Conservation (phyloP, 2,797 vertebrate genomes). For the Sphenodon punctatus region DNA sequence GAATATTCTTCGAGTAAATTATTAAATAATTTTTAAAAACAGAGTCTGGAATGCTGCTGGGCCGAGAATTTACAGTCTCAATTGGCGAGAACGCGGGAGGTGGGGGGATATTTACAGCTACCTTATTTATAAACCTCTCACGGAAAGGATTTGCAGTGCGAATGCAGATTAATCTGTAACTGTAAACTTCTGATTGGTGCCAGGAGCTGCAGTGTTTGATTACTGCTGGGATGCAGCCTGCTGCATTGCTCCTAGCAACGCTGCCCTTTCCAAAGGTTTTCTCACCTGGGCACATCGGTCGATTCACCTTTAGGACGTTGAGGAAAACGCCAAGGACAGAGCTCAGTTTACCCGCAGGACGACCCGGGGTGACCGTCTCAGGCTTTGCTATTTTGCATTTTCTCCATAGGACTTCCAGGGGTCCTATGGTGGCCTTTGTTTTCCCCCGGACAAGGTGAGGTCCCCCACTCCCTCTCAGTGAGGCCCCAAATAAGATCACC, state of each 20-base stretch:
- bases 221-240: constrained; percentile 26
- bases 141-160: constrained; percentile 27
- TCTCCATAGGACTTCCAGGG: too few relatives aligned
- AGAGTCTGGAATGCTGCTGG: not conserved
- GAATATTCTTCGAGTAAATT: too few relatives aligned
- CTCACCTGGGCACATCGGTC: constrained; percentile 1
- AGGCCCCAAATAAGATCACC: too few relatives aligned
- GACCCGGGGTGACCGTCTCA: too few relatives aligned
- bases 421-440: too few relatives aligned
- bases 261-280: constrained; percentile 5
- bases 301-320: constrained; percentile 40
- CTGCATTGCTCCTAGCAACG: constrained; percentile 48
- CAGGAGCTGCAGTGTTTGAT: constrained; percentile 20
- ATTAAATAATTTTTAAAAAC: too few relatives aligned
- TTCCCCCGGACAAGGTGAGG: too few relatives aligned
- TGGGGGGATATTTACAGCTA: constrained; percentile 34
- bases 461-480: too few relatives aligned
- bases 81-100: not conserved
- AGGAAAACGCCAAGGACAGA: not conserved
- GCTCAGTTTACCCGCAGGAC: too few relatives aligned
- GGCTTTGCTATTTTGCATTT: too few relatives aligned
- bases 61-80: constrained; percentile 21
- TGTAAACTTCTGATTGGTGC: not conserved
- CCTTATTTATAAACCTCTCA: constrained; percentile 6
- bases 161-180: constrained; percentile 27